Base-by-base conservation (phyloP, 1,140 invertebrate species). In the Caerostris extrusa region DNA sequence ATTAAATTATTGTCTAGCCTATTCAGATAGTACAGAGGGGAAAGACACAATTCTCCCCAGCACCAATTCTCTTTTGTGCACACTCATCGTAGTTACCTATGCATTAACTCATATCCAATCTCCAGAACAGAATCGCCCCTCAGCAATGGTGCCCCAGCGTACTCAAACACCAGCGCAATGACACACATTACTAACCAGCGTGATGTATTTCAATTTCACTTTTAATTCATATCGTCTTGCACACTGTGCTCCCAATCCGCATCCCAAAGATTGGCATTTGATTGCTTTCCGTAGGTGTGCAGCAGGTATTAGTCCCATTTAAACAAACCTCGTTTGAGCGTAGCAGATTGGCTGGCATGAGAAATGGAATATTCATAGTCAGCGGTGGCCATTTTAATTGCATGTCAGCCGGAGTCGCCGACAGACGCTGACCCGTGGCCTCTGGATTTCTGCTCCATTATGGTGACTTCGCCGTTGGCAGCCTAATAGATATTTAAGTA, bases 311-410 rank as follows among this genome's bases (percentile, higher is more conserved):
- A 93, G 85, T 87, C 64, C 82, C 67, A 71, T 67, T 93, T 93
- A 86, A 93, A 93, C 83, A 93, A 93, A 93, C 83, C 91, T 87
- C 60, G 90, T 92, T 92, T 85, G 81, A 53, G 14, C 19, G 82
- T 87, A 60, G 81, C 82, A 56, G 83, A 93, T 87, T 93, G 90
- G 61, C 77, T 77, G 81, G 57, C 14, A 50, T 93, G 91, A 93
- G 91, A 93, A 93, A 93, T 93, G 91, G 91, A 93, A 93, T 93
- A 93, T 93, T 93, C 91, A 93, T 93, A 87, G 91, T 53, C 53
- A 19, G n/a, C 34, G 71, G 90, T 56, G 83, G 91, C 91, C 91
- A 93, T 87, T 93, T 93, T 93, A 93, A 93, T 93, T 93, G 85
- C 91, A 71, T 93, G 91, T 93, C 91, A 93, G 60, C 91, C 87